phyloP scores from a whole-genome alignment of 1,140 invertebrate species.

The Drosophila littoralis region DNA sequence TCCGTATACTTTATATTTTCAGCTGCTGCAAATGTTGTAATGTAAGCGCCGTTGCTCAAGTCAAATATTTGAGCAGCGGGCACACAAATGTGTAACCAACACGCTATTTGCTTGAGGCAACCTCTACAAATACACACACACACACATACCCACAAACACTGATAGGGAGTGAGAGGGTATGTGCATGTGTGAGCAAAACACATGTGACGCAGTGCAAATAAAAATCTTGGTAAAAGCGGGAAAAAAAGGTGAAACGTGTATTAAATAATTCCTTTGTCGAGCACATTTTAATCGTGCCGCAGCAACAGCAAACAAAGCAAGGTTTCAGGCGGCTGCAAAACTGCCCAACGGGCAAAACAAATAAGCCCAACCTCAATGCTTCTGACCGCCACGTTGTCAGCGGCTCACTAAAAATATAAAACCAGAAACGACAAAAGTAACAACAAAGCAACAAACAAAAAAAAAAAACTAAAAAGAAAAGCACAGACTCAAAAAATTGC shows the following conservation, averaged over 20 bases:
- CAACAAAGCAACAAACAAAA: neutral
- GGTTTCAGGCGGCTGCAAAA: constrained; percentile 36
- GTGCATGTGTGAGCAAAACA: constrained; percentile 26
- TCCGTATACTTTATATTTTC: constrained; percentile 78
- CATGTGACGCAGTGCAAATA: constrained; percentile 72
- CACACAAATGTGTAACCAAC: constrained; percentile 82
- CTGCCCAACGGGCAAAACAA: constrained; percentile 72
- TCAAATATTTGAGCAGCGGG: constrained; percentile 79
- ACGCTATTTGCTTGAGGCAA: constrained; percentile 79
- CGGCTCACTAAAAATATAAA: constrained; percentile 39
- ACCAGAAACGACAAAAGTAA: constrained; percentile 1
- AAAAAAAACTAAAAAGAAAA: constrained; percentile 28
- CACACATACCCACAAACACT: constrained; percentile 11
- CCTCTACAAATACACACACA: constrained; percentile 32
- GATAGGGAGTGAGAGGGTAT: neutral
- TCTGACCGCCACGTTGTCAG: constrained; percentile 35
- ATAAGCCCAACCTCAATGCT: constrained; percentile 48
- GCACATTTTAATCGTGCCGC: constrained; percentile 82
- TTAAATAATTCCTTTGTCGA: constrained; percentile 83
- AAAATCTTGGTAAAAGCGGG: constrained; percentile 64
- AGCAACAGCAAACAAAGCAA: constrained; percentile 71
- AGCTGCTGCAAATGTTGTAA: constrained; percentile 70
- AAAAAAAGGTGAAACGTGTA: constrained; percentile 78
- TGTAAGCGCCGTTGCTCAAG: constrained; percentile 65
- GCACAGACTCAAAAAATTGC: constrained; percentile 52